These are phyloP conservation scores for Cerastis rubricosa DNA, from an alignment of 2,888 invertebrate species.

Conservation along the genomic window DNA sequence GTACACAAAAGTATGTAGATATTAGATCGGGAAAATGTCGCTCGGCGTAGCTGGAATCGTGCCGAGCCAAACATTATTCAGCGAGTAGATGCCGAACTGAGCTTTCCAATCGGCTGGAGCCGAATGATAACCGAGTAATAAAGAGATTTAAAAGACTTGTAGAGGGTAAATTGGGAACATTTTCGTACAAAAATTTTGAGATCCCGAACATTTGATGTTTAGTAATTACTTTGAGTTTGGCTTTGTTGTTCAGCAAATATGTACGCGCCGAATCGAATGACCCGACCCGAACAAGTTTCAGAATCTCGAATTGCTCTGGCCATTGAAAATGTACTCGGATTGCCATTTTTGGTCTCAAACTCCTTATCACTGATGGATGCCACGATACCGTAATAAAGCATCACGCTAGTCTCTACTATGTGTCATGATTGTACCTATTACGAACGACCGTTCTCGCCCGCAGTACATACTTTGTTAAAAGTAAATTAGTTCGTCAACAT, in stretches of 20 bases:
- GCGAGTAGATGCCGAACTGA: neutral
- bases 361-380: neutral
- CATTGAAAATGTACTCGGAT: neutral
- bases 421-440: neutral
- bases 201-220: no score
- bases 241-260: neutral
- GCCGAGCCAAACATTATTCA: neutral
- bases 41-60: neutral
- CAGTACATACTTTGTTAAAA: conserved; percentile 15
- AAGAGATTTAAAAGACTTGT: no score
- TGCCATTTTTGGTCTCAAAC: neutral
- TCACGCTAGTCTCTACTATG: neutral
- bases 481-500: conserved; percentile 53
- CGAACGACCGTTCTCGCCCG: neutral
- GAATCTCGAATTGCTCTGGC: neutral
- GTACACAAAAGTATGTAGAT: neutral
- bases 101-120: neutral
- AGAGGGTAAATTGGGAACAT: no score
- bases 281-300: no score
- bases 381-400: neutral
- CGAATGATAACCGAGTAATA: neutral
- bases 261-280: neutral
- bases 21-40: neutral
- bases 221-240: neutral
- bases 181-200: no score